A percentile compares a stretch with the other conserved stretches of the same genome.
Conservation (phyloP, 2,113 vertebrate species). For the Acanthisitta chloris region DNA sequence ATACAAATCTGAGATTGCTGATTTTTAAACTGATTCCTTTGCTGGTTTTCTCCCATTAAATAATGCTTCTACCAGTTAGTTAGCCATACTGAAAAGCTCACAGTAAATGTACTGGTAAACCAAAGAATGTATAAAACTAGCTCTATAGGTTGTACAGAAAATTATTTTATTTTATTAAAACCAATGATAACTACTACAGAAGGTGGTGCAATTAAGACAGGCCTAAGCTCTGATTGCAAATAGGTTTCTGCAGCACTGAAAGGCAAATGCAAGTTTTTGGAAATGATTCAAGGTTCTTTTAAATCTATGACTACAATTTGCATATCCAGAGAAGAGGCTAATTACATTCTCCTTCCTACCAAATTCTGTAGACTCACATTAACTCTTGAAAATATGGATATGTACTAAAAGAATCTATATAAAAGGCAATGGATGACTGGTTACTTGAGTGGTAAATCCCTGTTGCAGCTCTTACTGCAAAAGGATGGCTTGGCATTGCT, state of each 20-base stretch:
- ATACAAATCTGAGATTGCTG: background rate
- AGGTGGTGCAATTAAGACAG: background rate
- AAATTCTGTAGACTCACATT: background rate
- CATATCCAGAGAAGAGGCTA: background rate
- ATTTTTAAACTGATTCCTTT: background rate
- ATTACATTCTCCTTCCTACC: background rate
- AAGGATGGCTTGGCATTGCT: background rate
- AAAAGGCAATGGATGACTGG: background rate
- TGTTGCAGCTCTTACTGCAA: background rate
- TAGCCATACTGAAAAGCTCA: background rate
- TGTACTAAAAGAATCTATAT: background rate
- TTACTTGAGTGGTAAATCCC: background rate
- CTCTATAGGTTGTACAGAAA: background rate
- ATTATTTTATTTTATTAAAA: background rate
- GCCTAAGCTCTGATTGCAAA: background rate
- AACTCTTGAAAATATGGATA: background rate
- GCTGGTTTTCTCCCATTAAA: background rate
- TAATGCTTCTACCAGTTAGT: background rate
- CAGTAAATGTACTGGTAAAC: background rate
- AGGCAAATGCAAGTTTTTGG: background rate
- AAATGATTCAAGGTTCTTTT: background rate
- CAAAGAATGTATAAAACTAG: background rate
- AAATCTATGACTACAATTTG: background rate
- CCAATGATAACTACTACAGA: background rate
- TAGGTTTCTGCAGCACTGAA: background rate